Percentiles rank a stretch among this genome's conserved stretches.
phyloP scores from a whole-genome alignment of 2,888 invertebrate species.

The Drosophila buzzatii region DNA sequence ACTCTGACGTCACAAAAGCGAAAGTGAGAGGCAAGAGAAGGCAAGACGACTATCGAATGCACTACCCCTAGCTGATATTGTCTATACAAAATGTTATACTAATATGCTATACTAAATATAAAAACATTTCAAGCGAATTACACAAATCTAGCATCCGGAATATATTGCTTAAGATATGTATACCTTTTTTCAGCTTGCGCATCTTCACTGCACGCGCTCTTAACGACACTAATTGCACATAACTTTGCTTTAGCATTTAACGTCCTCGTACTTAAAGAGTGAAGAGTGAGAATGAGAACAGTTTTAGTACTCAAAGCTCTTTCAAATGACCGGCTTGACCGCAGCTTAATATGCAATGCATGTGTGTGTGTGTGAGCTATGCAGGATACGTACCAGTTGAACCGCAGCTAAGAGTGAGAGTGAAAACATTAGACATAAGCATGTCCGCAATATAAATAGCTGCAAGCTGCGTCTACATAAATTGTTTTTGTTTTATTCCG shows the following conservation, averaged over 20 bases:
- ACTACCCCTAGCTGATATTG: constrained; percentile 2
- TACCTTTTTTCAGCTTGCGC: neutral
- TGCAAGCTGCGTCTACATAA: constrained; percentile 15
- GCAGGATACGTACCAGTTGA: neutral
- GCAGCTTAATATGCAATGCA: neutral
- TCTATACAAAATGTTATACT: neutral
- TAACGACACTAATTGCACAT: neutral
- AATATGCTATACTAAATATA: neutral
- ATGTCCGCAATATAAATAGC: constrained; percentile 9
- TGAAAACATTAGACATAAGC: constrained; percentile 1
- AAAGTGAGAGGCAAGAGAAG: neutral
- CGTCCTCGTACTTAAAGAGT: neutral
- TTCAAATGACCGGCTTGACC: constrained; percentile 1
- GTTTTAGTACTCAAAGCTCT: neutral
- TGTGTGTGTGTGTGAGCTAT: neutral
- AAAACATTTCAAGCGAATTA: too few species aligned
- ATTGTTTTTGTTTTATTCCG: constrained; percentile 1
- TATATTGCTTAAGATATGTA: neutral
- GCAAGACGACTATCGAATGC: constrained; percentile 23
- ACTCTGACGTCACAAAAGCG: constrained; percentile 34
- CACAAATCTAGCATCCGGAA: neutral
- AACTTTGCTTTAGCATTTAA: neutral
- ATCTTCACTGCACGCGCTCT: neutral
- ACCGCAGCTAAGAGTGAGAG: neutral
- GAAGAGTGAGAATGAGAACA: neutral